Conservation (phyloP, 2,113 vertebrate species). For the Neomonachus schauinslandi region DNA sequence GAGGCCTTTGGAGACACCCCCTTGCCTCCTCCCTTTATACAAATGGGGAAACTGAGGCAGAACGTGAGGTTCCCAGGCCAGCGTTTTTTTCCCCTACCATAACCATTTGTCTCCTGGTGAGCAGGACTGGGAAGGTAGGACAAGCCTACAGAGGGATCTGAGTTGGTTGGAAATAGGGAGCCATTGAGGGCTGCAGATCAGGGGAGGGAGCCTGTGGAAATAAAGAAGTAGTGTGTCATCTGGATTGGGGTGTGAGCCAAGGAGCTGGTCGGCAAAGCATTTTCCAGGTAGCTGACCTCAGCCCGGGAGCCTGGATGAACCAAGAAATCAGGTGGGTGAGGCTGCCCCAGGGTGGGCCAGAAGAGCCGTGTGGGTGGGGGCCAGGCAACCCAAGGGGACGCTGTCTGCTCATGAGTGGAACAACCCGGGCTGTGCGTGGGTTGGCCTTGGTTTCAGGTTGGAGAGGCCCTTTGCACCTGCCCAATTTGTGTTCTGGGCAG, state of each 20-base stretch:
- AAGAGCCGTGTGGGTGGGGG: not conserved
- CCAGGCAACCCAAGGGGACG: accelerated
- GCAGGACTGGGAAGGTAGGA: not conserved
- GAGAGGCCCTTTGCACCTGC: constrained; percentile 84
- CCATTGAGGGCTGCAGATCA: not conserved
- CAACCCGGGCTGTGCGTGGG: not conserved
- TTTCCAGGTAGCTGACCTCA: not conserved
- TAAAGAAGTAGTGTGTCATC: not conserved
- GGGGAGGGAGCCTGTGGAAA: not conserved
- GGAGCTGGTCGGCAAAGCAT: not conserved
- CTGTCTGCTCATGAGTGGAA: not conserved
- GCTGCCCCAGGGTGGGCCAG: not conserved
- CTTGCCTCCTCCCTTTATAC: not conserved
- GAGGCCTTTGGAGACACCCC: not conserved
- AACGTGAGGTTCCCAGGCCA: accelerated
- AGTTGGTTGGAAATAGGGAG: not conserved
- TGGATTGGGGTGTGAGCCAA: not conserved
- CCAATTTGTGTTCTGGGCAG: constrained; percentile 84
- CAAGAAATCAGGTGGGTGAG: not conserved
- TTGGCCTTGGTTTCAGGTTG: not conserved
- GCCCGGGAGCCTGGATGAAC: not conserved
- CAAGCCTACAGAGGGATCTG: not conserved
- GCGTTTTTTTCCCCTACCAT: accelerated
- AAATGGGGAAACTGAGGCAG: not conserved
- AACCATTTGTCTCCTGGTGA: not conserved